A percentile compares a stretch with the other conserved stretches of the same genome.
Conservation (phyloP, 2,888 invertebrate genomes). For the Drosophila pseudotakahashii region DNA sequence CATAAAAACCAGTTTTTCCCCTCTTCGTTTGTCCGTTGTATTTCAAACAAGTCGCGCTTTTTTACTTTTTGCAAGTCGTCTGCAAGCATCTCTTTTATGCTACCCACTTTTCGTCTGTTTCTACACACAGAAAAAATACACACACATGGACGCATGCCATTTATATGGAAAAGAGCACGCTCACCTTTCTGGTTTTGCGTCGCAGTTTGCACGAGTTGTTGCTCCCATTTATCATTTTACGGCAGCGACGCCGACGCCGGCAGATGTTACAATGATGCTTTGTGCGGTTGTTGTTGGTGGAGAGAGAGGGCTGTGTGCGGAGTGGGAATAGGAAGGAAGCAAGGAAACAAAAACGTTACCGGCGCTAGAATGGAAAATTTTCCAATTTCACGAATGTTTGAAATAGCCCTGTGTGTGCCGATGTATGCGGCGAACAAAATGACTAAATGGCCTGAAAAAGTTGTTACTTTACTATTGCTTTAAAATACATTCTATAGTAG, state of each 20-base stretch:
- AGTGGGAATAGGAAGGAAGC: constrained; percentile 34
- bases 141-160: constrained; percentile 2
- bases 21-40: constrained; percentile 45
- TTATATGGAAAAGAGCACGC: constrained; percentile 53
- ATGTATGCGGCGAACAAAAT: not conserved
- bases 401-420: not conserved
- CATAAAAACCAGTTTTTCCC: constrained; percentile 70
- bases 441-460: not conserved
- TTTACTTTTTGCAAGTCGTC: constrained; percentile 55
- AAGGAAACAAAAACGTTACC: constrained; percentile 6
- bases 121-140: constrained; percentile 16
- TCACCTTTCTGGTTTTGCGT: constrained; percentile 67
- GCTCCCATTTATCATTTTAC: constrained; percentile 71
- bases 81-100: constrained; percentile 53
- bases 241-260: constrained; percentile 43
- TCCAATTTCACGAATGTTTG: constrained; percentile 13
- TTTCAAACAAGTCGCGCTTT: constrained; percentile 73
- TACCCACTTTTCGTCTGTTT: constrained; percentile 53
- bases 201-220: constrained; percentile 73
- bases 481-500: too few relatives aligned
- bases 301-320: not conserved
- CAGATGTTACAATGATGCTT: constrained; percentile 61
- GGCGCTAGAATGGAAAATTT: constrained; percentile 24
- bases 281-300: constrained; percentile 39
- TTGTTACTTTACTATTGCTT: too few relatives aligned